Evolutionary conservation across 1,140 invertebrate genomes (phyloP), one percentile per base, ranked within the genome.

Genomic region (Acromyrmex charruanus): DNA sequence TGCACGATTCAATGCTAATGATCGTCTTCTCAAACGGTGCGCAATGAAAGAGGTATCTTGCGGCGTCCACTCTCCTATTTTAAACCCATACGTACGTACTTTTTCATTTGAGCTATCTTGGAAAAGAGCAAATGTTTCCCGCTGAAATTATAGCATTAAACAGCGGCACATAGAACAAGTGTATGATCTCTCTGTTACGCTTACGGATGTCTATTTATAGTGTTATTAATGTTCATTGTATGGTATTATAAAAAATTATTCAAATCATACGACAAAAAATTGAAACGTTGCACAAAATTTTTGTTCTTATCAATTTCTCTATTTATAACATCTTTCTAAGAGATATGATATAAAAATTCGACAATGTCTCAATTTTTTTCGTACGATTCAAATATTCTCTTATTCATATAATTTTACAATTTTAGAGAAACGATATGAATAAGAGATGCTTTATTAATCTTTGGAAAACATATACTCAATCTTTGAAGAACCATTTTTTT

Each of bases 1-100:
- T 74, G 80, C 69, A 51, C 80, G 55, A 84, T 84, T 84, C 80
- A 84, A 84, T 84, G 80, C 80, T 84, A 84, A 84, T 84, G 69
- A 72, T 21, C 80, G 69, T 84, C 75, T 84, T 84, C 69, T 84
- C 80, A 68, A 59, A 75, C 55, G 55, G 58, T 14, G 69, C 28
- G 80, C 80, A 84, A 84, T 61, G 69, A 75, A 59, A 84, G 79
- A 82, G 69, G 55, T 84, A 84, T 84, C 68, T 28, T 18, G 25
- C 35, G 39, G 68, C 55, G 18, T 49, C n/a, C 55, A 61, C n/a
- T 84, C 58, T 74, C n/a, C 80, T 84, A 84, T 75, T 84, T 84
- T 71, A 81, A 81, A 81, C 51, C 16, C 12, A 21, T 81, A 55
- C 31, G 39, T 18, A 31, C 39, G 25, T 25, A 16, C 51, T n/a